phyloP scores from a whole-genome alignment of 2,113 vertebrate genomes.

The Caranx melampygus region DNA sequence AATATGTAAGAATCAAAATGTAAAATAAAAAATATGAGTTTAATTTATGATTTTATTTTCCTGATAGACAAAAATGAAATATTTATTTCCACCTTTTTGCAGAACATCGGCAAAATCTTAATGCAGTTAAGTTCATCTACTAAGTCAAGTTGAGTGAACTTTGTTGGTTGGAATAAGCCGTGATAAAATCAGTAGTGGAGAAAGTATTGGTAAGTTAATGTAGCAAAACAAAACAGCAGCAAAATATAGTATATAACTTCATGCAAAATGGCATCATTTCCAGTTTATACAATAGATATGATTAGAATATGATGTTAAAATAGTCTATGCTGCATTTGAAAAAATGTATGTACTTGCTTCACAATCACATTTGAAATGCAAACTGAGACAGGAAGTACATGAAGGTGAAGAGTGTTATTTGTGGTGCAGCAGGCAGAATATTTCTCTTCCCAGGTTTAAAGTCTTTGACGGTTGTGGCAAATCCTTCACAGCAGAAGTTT shows the following conservation, averaged over 20 bases:
- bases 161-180: not conserved
- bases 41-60: not conserved
- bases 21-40: not conserved
- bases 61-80: not conserved
- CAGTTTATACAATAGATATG: not conserved
- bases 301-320: not conserved
- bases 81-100: not conserved
- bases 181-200: not conserved
- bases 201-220: not conserved
- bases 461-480: not conserved
- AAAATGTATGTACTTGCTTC: no score
- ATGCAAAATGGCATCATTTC: not conserved
- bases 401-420: not conserved
- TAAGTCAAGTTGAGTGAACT: not conserved
- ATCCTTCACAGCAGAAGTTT: not conserved
- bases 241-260: not conserved
- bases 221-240: not conserved
- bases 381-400: not conserved
- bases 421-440: not conserved
- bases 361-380: not conserved
- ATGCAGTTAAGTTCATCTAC: not conserved
- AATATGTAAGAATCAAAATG: conserved; percentile 8
- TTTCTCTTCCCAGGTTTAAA: not conserved
- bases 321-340: no score
- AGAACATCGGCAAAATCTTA: not conserved